Base-by-base conservation (phyloP, 92 coral and sea anemone species). In the Porites rus region DNA sequence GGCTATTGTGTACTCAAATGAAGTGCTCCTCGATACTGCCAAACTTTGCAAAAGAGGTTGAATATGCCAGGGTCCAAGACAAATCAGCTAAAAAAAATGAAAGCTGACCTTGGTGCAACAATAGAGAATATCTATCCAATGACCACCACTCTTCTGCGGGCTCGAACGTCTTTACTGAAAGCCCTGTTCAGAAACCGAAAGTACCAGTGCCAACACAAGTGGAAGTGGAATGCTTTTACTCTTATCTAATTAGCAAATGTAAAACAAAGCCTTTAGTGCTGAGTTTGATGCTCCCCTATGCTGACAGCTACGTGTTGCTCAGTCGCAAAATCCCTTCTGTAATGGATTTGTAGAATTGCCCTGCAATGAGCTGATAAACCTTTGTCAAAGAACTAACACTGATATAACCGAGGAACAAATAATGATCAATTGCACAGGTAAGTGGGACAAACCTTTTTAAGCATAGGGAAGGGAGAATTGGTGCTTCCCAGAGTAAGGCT, bases 391-490 rank as follows among this genome's bases (percentile, higher is more conserved):
- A 7, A 62, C 74, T 50, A 75, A 77, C 20, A 67, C 86, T 66
- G 59, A 90, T 7, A 24, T 87, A 2, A 59, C 93, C 9, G 19
- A 76, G 14, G 79, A 87, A 69, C 61, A 87, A 79, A 77, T 91
- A 8, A 65, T 53, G 87, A 59, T 83, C 89, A 6, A 56, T 72
- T 25, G 52, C 31, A 17, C 87, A 87, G 66, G 71, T 89, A 51
- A 82, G 67, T 10, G 87, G 88, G 5, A 83, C 51, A 21, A 78
- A 83, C 75, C 66, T 91, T 75, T 87, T 83, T 62, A 77, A 72
- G 60, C 94, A 83, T 21, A 50, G 91, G 65, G 86, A 86, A 18
- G 91, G 91, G 56, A 87, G 94, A 51, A 87, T 91, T 54, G 90
- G 90, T 5, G 88, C 90, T 19, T 90, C 90, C 20, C 53, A 68